Conservation (phyloP, 92 coral and sea anemone genomes). For the Chrysogorgia sp. region DNA sequence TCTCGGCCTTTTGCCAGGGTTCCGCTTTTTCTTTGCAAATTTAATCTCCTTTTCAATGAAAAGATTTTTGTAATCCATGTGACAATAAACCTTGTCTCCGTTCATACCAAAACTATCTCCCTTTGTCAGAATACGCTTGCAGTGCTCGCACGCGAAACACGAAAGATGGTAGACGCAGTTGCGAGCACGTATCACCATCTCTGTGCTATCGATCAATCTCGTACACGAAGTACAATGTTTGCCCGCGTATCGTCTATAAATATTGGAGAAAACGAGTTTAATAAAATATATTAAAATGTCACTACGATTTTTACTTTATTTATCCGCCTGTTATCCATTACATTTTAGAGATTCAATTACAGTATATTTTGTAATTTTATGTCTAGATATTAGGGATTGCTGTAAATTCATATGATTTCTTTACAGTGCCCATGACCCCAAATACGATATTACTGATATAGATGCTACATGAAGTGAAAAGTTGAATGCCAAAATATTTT, state of each 20-base stretch:
- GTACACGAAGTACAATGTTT: conserved; percentile 85
- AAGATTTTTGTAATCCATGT: conserved; percentile 82
- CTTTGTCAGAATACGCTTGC: conserved; percentile 95
- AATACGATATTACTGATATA: too few relatives aligned
- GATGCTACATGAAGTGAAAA: not conserved
- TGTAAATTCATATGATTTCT: too few relatives aligned
- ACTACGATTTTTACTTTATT: too few relatives aligned
- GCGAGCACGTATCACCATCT: conserved; percentile 99
- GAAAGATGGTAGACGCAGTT: conserved; percentile 93
- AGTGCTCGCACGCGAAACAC: conserved; percentile 99
- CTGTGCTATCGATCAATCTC: conserved; percentile 85
- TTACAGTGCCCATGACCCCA: too few relatives aligned
- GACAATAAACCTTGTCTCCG: conserved; percentile 80
- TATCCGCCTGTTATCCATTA: too few relatives aligned
- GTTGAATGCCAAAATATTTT: not conserved
- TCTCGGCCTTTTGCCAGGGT: conserved; percentile 76
- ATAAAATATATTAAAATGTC: too few relatives aligned
- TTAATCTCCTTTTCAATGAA: conserved; percentile 52
- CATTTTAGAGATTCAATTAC: too few relatives aligned
- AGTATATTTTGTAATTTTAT: too few relatives aligned
- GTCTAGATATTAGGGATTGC: too few relatives aligned
- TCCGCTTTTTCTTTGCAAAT: conserved; percentile 55
- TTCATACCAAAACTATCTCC: conserved; percentile 99
- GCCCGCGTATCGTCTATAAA: conserved; percentile 79
- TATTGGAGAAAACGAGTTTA: not conserved